Evolutionary conservation across 2,888 invertebrate species (phyloP), one percentile per base, ranked within the genome.

Genomic region (Ophioninae sp.): DNA sequence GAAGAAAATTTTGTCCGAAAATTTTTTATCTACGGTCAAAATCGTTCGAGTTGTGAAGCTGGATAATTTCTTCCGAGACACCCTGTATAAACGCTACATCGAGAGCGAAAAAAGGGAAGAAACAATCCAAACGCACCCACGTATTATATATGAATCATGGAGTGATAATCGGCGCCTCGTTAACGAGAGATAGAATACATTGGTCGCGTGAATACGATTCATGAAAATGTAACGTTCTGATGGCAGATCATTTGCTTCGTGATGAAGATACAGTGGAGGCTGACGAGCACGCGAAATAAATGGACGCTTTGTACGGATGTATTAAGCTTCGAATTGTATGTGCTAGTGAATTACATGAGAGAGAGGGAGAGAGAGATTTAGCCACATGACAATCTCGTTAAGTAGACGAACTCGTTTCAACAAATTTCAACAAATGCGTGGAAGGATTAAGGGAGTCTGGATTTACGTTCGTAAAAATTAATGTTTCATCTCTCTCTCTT

Each of bases 141-240:
- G 30, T 30, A 84, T 84, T 86, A 87, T 88, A 89, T 90, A 89
- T 88, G 85, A 89, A 88, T 89, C 87, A 74, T 68, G 84, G 90
- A 87, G 89, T 88, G 91, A 90, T 91, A 91, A 91, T 91, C 90
- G 89, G 88, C 84, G 87, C 85, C 87, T 88, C 88, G 88, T 88
- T 88, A 87, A 88, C 86, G 88, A 72, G 79, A 0, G 61, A 30
- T 1, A 67, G 37, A 65, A 79, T 73, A 67, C 72, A 44, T 39
- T 58, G 39, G 59, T 61, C 7, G 44, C 7, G 56, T 37, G 39
- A 83, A 79, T 79, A 30, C 65, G 71, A 71, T 59, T 13, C 41
- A 61, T 30, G 44, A 22, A 79, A 72, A 83, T 68, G 72, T 79
- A 17, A 65, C 72, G 72, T 61, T 76, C 61, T 37, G 51, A 59